phyloP scores from a whole-genome alignment of 2,113 vertebrate species.

The Rhinolophus ferrumequinum region DNA sequence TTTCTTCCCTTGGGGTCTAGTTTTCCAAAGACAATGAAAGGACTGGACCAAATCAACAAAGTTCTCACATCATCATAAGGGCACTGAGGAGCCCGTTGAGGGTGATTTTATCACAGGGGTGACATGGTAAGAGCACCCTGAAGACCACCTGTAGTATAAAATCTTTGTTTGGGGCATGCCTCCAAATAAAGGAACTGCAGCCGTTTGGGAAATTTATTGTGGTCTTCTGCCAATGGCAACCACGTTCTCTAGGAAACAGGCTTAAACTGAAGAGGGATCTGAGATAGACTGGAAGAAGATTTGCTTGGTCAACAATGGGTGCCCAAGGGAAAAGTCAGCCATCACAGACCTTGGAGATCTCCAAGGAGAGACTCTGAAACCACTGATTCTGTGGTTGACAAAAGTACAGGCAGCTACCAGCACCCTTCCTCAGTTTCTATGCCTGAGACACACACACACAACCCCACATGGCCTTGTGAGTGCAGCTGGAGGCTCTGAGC shows the following conservation, averaged over 20 bases:
- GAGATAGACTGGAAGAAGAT: background rate
- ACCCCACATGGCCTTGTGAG: fast-evolving
- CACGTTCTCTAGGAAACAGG: background rate
- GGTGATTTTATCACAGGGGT: background rate
- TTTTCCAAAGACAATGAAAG: background rate
- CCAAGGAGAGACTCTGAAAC: background rate
- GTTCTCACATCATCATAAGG: fast-evolving
- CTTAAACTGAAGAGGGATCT: background rate
- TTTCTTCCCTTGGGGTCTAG: background rate
- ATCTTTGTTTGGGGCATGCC: background rate
- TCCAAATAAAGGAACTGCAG: background rate
- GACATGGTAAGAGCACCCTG: background rate
- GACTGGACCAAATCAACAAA: background rate
- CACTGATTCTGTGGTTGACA: background rate
- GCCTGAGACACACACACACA: background rate
- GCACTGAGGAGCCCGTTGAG: background rate
- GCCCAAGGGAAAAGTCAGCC: background rate
- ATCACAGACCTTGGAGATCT: background rate
- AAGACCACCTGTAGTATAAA: background rate
- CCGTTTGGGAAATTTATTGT: background rate
- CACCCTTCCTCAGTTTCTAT: background rate
- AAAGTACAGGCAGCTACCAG: background rate
- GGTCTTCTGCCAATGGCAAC: background rate
- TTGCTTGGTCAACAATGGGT: background rate
- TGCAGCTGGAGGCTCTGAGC: background rate